phyloP scores from a whole-genome alignment of 2,797 vertebrate species.

The Sebastes hopkinsi region DNA sequence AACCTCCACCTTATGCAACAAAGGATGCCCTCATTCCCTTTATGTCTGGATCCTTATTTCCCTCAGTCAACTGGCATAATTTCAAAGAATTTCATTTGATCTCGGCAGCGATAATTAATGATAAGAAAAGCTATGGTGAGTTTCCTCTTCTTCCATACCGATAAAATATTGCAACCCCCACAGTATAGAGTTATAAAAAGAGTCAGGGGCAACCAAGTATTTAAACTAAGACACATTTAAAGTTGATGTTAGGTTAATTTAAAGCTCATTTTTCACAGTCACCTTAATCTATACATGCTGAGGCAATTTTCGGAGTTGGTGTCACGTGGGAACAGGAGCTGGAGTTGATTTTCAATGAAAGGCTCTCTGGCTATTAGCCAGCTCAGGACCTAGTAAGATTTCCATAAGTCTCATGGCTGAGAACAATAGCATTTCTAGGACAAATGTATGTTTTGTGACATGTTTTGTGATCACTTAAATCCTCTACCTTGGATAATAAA shows the following conservation, averaged over 20 bases:
- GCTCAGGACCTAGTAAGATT: background rate
- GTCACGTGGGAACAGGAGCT: constrained; percentile 7
- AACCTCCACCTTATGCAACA: constrained; percentile 39
- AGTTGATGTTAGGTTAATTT: background rate
- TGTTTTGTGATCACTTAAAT: background rate
- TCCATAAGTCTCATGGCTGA: background rate
- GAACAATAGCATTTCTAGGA: background rate
- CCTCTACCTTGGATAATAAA: background rate
- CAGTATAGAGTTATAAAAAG: background rate
- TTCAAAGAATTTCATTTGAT: constrained; percentile 20
- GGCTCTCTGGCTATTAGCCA: constrained; percentile 7
- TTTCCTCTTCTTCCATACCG: background rate
- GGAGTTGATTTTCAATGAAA: background rate
- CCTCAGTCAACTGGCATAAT: constrained; percentile 1
- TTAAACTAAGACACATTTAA: background rate
- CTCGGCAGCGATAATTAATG: background rate
- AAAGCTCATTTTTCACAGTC: background rate
- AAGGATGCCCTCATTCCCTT: constrained; percentile 30
- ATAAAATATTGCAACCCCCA: background rate
- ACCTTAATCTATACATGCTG: background rate
- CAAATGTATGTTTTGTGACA: background rate
- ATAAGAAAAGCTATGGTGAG: background rate
- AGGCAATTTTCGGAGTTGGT: background rate
- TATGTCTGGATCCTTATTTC: constrained; percentile 5
- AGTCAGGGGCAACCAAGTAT: background rate